phyloP scores from a whole-genome alignment of 37 sponge, comb jelly and placozoan genomes.

The Halisarca cf. caerulea region DNA sequence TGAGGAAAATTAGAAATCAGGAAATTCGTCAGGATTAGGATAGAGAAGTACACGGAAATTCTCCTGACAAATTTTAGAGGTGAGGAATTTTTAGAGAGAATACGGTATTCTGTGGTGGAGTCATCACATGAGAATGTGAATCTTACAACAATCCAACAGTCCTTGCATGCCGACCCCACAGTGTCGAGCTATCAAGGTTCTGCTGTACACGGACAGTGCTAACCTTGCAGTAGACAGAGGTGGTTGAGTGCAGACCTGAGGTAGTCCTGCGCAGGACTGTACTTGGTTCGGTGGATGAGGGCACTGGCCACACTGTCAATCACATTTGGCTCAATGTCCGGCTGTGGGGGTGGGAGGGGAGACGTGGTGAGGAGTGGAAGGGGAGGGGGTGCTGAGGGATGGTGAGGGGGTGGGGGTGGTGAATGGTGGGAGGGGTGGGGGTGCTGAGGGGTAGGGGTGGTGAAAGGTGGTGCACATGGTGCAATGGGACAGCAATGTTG shows the following conservation, averaged over 20 bases:
- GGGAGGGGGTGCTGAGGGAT: not conserved
- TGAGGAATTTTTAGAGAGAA: no score
- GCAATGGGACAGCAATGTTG: no score
- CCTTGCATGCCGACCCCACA: no score
- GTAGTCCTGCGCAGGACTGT: constrained; percentile 14
- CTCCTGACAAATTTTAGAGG: no score
- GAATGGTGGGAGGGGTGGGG: not conserved
- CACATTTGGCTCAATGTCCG: not conserved
- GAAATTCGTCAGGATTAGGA: no score
- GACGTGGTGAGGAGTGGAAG: not conserved
- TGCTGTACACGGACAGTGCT: not conserved
- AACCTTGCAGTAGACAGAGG: not conserved
- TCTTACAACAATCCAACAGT: no score
- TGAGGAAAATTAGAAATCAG: no score
- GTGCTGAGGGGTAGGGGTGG: not conserved
- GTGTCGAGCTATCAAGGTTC: no score
- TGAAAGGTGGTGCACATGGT: not conserved
- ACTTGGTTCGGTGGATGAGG: constrained; percentile 8
- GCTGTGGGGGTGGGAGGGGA: not conserved
- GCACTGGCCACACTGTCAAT: constrained; percentile 7
- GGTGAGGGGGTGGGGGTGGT: no score
- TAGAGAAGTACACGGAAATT: no score
- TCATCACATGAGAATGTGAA: no score
- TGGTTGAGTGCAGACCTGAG: constrained; percentile 8
- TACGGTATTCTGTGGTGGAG: no score